Evolutionary conservation across 2,888 invertebrate genomes (phyloP).

Genomic region (Stictocephala bisonia): DNA sequence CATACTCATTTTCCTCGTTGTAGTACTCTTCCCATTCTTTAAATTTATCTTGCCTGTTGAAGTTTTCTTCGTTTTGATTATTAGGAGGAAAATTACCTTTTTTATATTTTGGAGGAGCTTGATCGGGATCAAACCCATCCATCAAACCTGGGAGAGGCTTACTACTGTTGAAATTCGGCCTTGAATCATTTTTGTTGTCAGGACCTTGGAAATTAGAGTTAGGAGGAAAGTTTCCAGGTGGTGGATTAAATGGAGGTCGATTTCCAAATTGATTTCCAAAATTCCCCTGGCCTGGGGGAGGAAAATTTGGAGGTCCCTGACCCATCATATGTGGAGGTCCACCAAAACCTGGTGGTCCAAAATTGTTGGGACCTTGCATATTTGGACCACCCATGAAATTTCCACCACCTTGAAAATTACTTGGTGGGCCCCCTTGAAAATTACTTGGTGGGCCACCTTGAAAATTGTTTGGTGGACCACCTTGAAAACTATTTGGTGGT

Average conservation of each 20-base stretch:
- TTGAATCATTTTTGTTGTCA: constrained; percentile 18
- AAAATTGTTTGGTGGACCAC: constrained; percentile 42
- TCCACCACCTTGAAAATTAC: constrained; percentile 48
- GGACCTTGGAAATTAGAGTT: constrained; percentile 1
- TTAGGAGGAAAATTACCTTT: neutral
- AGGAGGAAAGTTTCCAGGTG: constrained; percentile 6
- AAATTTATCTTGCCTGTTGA: constrained; percentile 14
- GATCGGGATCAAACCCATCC: constrained; percentile 45
- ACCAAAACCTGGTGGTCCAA: constrained; percentile 40
- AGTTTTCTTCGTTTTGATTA: constrained; percentile 12
- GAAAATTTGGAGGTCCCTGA: constrained; percentile 26
- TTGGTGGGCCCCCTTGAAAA: constrained; percentile 43
- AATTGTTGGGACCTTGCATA: constrained; percentile 29
- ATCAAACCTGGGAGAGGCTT: constrained; percentile 31
- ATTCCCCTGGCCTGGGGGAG: constrained; percentile 16
- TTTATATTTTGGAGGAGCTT: constrained; percentile 28
- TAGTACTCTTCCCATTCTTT: constrained; percentile 38
- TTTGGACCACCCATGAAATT: constrained; percentile 41
- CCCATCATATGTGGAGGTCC: constrained; percentile 7
- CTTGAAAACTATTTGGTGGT: neutral
- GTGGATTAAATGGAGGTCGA: constrained; percentile 4
- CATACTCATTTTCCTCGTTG: constrained; percentile 25
- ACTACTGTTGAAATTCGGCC: neutral
- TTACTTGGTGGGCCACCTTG: constrained; percentile 47
- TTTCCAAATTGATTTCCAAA: constrained; percentile 19